Evolutionary conservation across 35 echinoderm and acorn worm species (phyloP).

Genomic region (Chiridota heheva): DNA sequence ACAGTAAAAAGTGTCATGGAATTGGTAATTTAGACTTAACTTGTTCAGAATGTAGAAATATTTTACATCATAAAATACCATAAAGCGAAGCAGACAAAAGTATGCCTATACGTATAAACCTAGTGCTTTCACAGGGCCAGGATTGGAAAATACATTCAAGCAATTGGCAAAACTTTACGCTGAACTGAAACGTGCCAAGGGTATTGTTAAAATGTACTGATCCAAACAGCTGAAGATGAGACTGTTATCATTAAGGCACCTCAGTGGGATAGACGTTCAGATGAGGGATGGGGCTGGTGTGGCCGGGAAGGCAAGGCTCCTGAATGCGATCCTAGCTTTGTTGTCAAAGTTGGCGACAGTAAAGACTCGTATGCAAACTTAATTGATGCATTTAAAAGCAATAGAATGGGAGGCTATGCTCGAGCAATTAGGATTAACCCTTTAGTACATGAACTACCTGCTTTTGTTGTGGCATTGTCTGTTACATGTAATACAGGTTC

Average conservation of each 20-base stretch:
- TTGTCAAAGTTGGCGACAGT: background rate
- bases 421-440: background rate
- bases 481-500: background rate
- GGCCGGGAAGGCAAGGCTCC: background rate
- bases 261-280: background rate
- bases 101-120: too few relatives aligned
- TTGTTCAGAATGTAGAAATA: background rate
- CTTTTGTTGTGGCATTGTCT: background rate
- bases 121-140: too few relatives aligned
- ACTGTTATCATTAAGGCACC: background rate
- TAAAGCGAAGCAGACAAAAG: too few relatives aligned
- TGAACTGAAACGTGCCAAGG: too few relatives aligned
- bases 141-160: too few relatives aligned
- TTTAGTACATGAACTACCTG: background rate
- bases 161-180: too few relatives aligned
- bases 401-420: background rate
- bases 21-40: background rate
- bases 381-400: background rate
- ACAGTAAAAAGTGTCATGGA: background rate
- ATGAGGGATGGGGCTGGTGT: slow-evolving; percentile 21
- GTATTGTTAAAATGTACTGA: too few relatives aligned
- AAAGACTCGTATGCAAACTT: background rate
- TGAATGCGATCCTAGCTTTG: slow-evolving; percentile 1
- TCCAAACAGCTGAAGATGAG: background rate
- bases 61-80: background rate